Evolutionary conservation across 2,888 invertebrate genomes (phyloP), one percentile per base, ranked within the genome.

Genomic region (Teleogryllus oceanicus): DNA sequence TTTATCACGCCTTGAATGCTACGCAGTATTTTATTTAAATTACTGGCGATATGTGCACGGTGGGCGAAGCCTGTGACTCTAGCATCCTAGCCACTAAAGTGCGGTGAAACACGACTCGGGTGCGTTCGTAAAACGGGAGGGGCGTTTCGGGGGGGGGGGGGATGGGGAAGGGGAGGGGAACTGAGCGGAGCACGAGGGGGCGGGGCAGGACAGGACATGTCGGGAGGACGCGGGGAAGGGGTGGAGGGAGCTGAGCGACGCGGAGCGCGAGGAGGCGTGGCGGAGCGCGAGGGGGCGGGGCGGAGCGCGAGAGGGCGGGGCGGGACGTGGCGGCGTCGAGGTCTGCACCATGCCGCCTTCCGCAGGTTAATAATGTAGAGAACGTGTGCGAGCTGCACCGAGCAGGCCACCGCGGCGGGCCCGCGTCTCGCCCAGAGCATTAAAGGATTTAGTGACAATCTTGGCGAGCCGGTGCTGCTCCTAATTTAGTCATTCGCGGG

Each of bases 391-490:
- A 18, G 62, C 16, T 62, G 62, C 62, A 62, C 2, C 62, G 5
- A 62, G 62, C 5, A 10, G 18, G 62, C 18, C 62, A 18, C 62
- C 2, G 62, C 16, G 16, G 62, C 3, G 62, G 18, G 3, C 2
- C 62, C 62, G 62, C 62, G 18, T 62, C 62, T 62, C 62, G 62
- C 62, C 62, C 62, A 62, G 18, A 13, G 62, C 62, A 62, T 62
- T 62, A 62, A 62, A 62, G 62, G 62, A 62, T 62, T 62, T 18
- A 62, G 62, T 62, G 62, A 62, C 62, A 62, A 62, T 62, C 62
- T 62, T 62, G 62, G 62, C 62, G 18, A 62, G 62, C 62, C 10
- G 16, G 62, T 8, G 62, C 62, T 3, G 16, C 62, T 62, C 16
- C 62, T 62, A 62, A 62, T 62, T 62, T 62, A 62, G 62, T 62